phyloP scores from a whole-genome alignment of 2,113 vertebrate genomes.

The Python bivittatus region DNA sequence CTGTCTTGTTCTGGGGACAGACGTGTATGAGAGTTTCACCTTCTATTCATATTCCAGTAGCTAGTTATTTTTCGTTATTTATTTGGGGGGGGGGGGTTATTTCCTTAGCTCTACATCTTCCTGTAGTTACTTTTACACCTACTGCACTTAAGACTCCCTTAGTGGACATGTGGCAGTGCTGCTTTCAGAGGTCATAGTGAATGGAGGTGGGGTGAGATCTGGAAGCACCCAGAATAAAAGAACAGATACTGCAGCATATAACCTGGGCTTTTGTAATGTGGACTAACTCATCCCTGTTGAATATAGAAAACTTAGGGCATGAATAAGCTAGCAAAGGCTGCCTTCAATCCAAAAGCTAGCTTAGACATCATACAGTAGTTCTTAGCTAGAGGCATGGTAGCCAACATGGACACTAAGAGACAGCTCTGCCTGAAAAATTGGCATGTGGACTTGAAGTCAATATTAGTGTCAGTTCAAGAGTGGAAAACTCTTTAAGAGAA shows the following conservation, averaged over 20 bases:
- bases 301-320: not conserved
- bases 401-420: not conserved
- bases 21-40: not conserved
- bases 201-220: not conserved
- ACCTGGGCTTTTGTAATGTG: not conserved
- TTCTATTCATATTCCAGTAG: not conserved
- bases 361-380: not conserved
- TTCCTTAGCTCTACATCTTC: not conserved
- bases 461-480: not conserved
- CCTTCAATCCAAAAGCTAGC: not conserved
- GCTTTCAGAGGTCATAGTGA: not conserved
- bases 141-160: not conserved
- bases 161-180: not conserved
- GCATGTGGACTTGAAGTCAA: not conserved
- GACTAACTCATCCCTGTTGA: not conserved
- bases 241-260: not conserved
- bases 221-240: not conserved
- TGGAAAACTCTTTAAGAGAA: not conserved
- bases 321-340: not conserved
- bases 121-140: no score
- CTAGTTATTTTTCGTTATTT: no score
- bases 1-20: not conserved
- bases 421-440: not conserved
- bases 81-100: no score
- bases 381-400: not conserved